A percentile compares a stretch with the other conserved stretches of the same genome.
phyloP scores from a whole-genome alignment of 2,888 invertebrate genomes.

The Octonoba sinensis region DNA sequence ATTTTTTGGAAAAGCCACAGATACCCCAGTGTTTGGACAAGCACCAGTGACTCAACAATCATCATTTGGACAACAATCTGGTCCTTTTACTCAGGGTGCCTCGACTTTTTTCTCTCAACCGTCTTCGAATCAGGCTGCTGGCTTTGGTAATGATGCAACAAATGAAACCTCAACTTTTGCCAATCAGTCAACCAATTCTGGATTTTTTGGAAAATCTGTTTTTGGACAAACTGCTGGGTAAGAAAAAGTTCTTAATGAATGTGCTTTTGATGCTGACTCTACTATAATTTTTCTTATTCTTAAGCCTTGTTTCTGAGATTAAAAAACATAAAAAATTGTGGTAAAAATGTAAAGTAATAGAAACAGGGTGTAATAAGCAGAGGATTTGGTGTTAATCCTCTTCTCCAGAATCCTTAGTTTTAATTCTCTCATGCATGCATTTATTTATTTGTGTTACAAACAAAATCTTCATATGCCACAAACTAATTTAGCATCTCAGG shows the following conservation, averaged over 20 bases:
- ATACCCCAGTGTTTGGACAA: slow-evolving; percentile 26
- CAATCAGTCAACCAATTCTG: not conserved
- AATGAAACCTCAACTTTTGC: not conserved
- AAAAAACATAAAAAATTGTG: too few relatives aligned
- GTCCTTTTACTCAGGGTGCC: not conserved
- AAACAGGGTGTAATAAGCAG: too few relatives aligned
- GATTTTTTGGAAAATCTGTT: slow-evolving; percentile 38
- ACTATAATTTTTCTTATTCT: too few relatives aligned
- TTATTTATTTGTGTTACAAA: too few relatives aligned
- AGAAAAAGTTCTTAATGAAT: not conserved
- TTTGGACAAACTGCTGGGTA: slow-evolving; percentile 56
- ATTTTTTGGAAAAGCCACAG: slow-evolving; percentile 5
- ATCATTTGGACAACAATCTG: not conserved
- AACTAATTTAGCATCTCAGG: too few relatives aligned
- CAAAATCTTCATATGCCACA: too few relatives aligned
- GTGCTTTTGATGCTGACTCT: too few relatives aligned
- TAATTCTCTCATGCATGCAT: too few relatives aligned
- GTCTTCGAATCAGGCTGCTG: not conserved
- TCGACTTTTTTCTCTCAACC: not conserved
- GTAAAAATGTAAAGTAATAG: too few relatives aligned
- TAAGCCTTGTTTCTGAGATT: too few relatives aligned
- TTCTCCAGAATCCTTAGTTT: too few relatives aligned
- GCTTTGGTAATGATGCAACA: not conserved
- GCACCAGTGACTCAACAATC: not conserved
- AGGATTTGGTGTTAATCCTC: too few relatives aligned